phyloP scores from a whole-genome alignment of 1,140 invertebrate species.

The Danaus plexippus region DNA sequence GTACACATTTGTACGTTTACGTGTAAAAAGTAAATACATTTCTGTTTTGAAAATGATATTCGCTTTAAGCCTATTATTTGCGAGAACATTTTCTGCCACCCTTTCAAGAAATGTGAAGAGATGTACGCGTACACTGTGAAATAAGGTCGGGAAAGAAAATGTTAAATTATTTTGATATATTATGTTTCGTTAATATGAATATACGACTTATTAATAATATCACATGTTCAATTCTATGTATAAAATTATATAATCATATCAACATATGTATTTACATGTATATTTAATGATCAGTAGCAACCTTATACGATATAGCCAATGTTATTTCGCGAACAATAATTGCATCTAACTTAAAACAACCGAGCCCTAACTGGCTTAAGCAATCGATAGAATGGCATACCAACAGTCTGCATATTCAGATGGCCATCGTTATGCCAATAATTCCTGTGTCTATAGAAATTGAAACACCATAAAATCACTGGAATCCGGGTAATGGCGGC shows the following conservation, averaged over 20 bases:
- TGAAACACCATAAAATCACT: conserved; percentile 62
- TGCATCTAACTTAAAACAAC: too few species aligned
- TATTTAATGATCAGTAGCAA: too few species aligned
- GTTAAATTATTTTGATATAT: conserved; percentile 12
- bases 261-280: too few species aligned
- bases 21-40: conserved; percentile 10
- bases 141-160: conserved; percentile 50
- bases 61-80: conserved; percentile 26
- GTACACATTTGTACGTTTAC: too few species aligned
- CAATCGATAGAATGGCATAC: conserved; percentile 43
- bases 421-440: conserved; percentile 55
- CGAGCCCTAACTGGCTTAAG: conserved; percentile 18
- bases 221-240: too few species aligned
- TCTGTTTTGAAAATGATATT: conserved; percentile 20
- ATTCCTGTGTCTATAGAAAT: conserved; percentile 52
- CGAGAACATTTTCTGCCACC: conserved; percentile 34
- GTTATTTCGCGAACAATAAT: too few species aligned
- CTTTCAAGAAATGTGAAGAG: conserved; percentile 46
- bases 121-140: conserved; percentile 54
- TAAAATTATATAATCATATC: too few species aligned
- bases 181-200: conserved; percentile 5
- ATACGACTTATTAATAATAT: neutral
- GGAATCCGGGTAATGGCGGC: conserved; percentile 53
- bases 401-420: conserved; percentile 55
- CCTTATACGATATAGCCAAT: too few species aligned